Conservation (phyloP, 2,113 vertebrate species). For the Ochotona princeps region DNA sequence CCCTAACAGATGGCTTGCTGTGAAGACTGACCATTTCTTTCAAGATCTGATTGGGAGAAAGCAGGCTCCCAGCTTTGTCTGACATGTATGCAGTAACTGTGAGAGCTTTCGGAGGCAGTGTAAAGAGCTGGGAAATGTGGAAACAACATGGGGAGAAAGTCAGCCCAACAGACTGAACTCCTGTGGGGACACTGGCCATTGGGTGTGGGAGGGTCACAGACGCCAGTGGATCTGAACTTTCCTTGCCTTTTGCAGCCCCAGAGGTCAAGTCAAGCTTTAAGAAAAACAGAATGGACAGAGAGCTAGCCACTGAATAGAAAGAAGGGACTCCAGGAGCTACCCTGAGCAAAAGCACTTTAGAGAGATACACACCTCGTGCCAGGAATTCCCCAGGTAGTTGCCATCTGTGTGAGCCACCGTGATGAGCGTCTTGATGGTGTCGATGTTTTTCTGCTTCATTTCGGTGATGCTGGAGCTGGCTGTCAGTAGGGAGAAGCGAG, state of each 20-base stretch:
- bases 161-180: neutral
- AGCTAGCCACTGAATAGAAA: neutral
- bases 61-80: neutral
- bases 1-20: neutral
- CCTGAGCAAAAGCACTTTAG: neutral
- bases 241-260: neutral
- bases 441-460: constrained; percentile 99
- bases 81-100: neutral
- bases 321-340: neutral
- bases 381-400: constrained; percentile 98
- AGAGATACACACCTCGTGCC: constrained; percentile 93
- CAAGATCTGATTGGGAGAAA: neutral
- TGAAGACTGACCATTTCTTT: neutral
- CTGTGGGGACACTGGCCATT: rapidly evolving
- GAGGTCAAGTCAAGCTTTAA: neutral
- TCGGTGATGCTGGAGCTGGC: constrained; percentile 99
- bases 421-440: constrained; percentile 99
- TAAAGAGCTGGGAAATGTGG: neutral
- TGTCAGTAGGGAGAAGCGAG: constrained; percentile 96
- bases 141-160: neutral
- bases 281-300: neutral
- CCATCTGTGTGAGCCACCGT: constrained; percentile 98
- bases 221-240: neutral
- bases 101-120: neutral
- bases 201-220: neutral